Evolutionary conservation across 2,797 vertebrate species (phyloP).

Genomic region (Phalloptychus januarius): DNA sequence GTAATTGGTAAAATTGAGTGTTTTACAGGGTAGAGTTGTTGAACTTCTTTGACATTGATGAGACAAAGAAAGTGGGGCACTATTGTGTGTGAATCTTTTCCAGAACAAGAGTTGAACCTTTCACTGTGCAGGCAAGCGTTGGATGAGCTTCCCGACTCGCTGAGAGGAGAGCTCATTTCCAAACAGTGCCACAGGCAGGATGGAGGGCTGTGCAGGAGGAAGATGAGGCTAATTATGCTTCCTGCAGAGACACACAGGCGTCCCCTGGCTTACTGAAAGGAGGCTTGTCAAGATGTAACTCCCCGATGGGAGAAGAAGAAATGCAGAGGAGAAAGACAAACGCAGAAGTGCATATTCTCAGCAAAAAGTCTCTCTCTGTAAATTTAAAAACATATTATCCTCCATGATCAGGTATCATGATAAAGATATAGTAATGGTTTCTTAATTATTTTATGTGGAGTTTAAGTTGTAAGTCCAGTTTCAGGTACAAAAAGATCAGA

Average conservation of each 20-base stretch:
- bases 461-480: neutral
- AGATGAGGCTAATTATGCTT: slow-evolving; percentile 63
- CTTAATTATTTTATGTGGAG: neutral
- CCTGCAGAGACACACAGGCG: slow-evolving; percentile 24
- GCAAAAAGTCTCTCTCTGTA: slow-evolving; percentile 11
- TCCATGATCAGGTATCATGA: neutral
- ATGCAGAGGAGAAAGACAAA: slow-evolving; percentile 15
- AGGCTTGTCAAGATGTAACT: slow-evolving; percentile 39
- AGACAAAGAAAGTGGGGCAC: slow-evolving; percentile 29
- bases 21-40: slow-evolving; percentile 7
- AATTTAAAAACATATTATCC: neutral
- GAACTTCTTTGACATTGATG: slow-evolving; percentile 51
- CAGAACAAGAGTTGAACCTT: slow-evolving; percentile 37
- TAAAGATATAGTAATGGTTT: neutral
- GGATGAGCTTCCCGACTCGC: slow-evolving; percentile 15
- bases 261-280: slow-evolving; percentile 24
- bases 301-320: slow-evolving; percentile 35
- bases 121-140: slow-evolving; percentile 23
- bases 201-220: slow-evolving; percentile 21
- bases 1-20: too few relatives aligned
- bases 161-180: slow-evolving; percentile 42
- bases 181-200: slow-evolving; percentile 52
- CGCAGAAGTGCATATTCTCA: slow-evolving; percentile 16
- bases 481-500: neutral
- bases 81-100: neutral